Base-by-base conservation (phyloP, 2,113 vertebrate species). In the Sorex fumeus region DNA sequence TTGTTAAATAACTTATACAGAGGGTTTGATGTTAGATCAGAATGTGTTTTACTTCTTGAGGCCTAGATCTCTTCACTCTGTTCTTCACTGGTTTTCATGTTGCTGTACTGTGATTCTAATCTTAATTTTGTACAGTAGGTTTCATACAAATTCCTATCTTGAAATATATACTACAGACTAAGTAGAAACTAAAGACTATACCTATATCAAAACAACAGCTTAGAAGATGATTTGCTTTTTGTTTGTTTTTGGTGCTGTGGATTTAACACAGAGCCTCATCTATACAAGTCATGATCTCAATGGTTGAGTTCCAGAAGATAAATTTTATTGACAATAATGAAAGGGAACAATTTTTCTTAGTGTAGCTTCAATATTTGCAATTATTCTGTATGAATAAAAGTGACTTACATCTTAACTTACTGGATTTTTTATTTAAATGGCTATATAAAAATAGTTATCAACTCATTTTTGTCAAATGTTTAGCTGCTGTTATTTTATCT, bases 101-200 rank as follows among this genome's bases (percentile, higher is more conserved):
- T n/a, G 40, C 6, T 28, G 25, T 40, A 3, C 34, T 21, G 9
- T 13, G 1, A 45, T 7, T 57, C 78, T 60, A 70, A 66, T 91
- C 7, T 18, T 57, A 23, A 66, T 43, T 82, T 72, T 19, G 25
- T 34, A 60, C 45, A n/a, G 27, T 16, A 47, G 19, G 2, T 67
- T 72, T 80, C 70, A 69, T 16, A 83, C 30, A 34, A 62, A 80
- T 80, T 34, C 30, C 36, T 81, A 40, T 87, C 36, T 92, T 94
- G 45, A 87, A 87, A 69, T 71, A 4, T 16, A 28, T 25, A 12
- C 36, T 78, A 23, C 27, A 82, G 21, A 71, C 40, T 91, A 71
- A 84, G 15, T 70, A 50, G 30, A 64, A 89, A 91, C 67, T 79
- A 60, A 87, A 91, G 11, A n/a, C 69, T 62, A 15, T 10, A 71